Base-by-base conservation (phyloP, 2,113 vertebrate genomes). In the Perognathus longimembris region DNA sequence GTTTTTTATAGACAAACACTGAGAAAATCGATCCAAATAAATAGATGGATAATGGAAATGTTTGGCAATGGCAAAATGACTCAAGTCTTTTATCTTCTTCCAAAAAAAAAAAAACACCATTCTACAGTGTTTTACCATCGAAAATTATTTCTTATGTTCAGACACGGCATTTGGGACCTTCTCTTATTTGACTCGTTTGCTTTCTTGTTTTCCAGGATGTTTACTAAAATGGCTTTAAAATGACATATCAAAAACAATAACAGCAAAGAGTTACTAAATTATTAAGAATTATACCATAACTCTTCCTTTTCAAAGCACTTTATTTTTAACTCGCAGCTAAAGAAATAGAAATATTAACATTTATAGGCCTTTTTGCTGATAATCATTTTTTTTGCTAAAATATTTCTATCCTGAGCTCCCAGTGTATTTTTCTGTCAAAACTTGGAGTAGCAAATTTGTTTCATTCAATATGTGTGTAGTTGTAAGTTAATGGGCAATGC, bases 291-390 rank as follows among this genome's bases (percentile, higher is more conserved):
- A 26, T 59, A 63, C 7, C 40, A 21, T 66, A 88, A 67, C 22
- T 74, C 59, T 75, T 85, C 85, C 10, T 79, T 57, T 69, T 86
- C 38, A 83, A 87, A 64, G 4, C 5, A 75, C 12, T 30, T 88
- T 74, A 81, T 77, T 92, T 90, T 90, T 50, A 80, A 92, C 24
- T 85, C 10, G 12, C 54, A 75, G 40, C 77, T 81, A 18, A 93
- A 50, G 87, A 92, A 86, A 88, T 42, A 81, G 45, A 85, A 89
- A 63, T 71, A 63, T 78, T 74, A 88, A 71, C 34, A 88, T 92
- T 26, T 84, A 61, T 42, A 71, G 20, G 45, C 14, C 26, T 89
- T 83, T 73, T 40, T 11, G 34, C 40, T 12, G 30, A 50, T 28
- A 42, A 88, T 63, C 73, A 66, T 54, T 30, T 40, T 90, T 73